Conservation (phyloP, 2,888 invertebrate species). For the Didymodactylos carnosus region DNA sequence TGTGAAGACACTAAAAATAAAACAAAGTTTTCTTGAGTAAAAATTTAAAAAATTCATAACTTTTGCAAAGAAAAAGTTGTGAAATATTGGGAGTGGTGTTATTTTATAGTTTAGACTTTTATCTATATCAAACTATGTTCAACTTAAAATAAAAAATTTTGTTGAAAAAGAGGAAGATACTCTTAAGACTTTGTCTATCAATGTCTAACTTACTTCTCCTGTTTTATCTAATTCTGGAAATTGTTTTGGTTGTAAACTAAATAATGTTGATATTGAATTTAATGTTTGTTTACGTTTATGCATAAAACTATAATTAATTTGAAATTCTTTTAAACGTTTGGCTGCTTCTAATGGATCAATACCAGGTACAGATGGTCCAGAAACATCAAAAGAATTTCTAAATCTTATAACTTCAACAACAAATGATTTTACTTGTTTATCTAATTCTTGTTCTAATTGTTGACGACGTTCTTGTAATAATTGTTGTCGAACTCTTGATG, state of each 20-base stretch:
- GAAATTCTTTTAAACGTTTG: slow-evolving; percentile 28
- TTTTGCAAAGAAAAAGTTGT: no score
- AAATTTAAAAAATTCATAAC: no score
- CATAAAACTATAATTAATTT: slow-evolving; percentile 27
- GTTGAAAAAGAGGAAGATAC: background rate
- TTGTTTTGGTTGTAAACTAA: slow-evolving; percentile 31
- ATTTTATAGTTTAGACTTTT: no score
- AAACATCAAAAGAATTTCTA: slow-evolving; percentile 34
- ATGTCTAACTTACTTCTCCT: slow-evolving; percentile 25
- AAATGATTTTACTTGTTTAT: slow-evolving; percentile 35
- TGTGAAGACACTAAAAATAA: no score
- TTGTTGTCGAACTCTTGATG: slow-evolving; percentile 27
- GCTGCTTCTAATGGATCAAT: slow-evolving; percentile 31
- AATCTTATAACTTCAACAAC: slow-evolving; percentile 35
- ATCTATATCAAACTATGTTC: background rate
- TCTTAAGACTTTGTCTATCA: background rate
- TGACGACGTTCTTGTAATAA: slow-evolving; percentile 29
- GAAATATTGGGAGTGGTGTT: background rate
- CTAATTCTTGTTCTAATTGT: slow-evolving; percentile 33
- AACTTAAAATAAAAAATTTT: background rate
- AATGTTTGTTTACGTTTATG: slow-evolving; percentile 30
- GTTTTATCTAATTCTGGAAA: slow-evolving; percentile 34
- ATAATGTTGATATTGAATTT: slow-evolving; percentile 33
- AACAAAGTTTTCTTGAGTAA: no score
- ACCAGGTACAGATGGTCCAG: slow-evolving; percentile 16